Percentiles rank a stretch among this genome's conserved stretches.
These are phyloP conservation scores for Lymantria dispar DNA, from an alignment of 2,888 invertebrate species.

Conservation along the genomic window DNA sequence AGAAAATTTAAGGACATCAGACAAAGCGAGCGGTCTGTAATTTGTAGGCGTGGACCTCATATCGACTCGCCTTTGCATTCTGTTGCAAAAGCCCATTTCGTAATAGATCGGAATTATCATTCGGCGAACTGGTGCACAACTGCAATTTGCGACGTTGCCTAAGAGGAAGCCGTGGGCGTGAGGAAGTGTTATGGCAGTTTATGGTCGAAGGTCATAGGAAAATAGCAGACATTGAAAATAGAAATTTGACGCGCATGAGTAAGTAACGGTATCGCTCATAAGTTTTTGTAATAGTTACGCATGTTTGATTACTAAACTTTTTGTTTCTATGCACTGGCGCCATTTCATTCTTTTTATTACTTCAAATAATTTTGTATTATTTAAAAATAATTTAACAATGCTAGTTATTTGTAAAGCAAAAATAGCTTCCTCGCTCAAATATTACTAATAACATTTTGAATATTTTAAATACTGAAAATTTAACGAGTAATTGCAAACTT, in stretches of 20 bases:
- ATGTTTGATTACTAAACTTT: slow-evolving; percentile 7
- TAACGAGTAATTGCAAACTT: no score
- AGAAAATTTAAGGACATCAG: slow-evolving; percentile 50
- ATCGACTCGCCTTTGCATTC: slow-evolving; percentile 68
- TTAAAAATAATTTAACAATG: no score
- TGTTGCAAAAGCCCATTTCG: slow-evolving; percentile 67
- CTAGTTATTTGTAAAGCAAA: no score
- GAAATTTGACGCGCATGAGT: slow-evolving; percentile 52
- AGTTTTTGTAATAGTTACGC: slow-evolving; percentile 21
- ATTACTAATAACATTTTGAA: no score
- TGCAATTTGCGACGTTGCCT: slow-evolving; percentile 55
- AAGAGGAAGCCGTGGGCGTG: slow-evolving; percentile 66
- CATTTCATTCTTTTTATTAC: no score
- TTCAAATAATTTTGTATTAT: no score
- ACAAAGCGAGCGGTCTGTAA: slow-evolving; percentile 64
- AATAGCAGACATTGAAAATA: slow-evolving; percentile 53
- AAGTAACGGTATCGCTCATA: slow-evolving; percentile 20
- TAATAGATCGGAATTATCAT: slow-evolving; percentile 79
- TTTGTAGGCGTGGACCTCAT: slow-evolving; percentile 74
- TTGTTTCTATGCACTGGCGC: no score
- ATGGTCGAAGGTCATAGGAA: slow-evolving; percentile 61
- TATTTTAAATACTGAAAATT: no score
- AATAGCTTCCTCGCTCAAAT: no score
- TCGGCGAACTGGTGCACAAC: slow-evolving; percentile 78
- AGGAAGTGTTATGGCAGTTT: slow-evolving; percentile 65